Evolutionary conservation across 2,888 invertebrate genomes (phyloP).

Genomic region (Rhopalosiphum nymphaeae): DNA sequence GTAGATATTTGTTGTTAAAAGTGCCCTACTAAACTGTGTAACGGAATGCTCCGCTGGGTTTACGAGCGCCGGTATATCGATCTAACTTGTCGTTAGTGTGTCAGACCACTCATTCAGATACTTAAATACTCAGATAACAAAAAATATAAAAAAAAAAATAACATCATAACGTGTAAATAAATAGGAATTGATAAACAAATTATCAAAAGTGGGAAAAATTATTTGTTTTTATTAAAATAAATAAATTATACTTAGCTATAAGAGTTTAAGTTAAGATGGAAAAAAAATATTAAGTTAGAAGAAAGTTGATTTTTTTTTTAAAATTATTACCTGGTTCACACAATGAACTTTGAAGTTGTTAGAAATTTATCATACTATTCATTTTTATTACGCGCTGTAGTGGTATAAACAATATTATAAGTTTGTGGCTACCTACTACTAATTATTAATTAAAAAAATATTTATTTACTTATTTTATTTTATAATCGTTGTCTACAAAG

Average conservation of each 20-base stretch:
- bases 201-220: background rate
- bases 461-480: background rate
- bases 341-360: background rate
- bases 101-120: background rate
- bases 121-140: background rate
- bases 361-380: background rate
- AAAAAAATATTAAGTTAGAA: background rate
- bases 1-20: background rate
- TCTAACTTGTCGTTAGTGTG: conserved; percentile 1
- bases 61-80: background rate
- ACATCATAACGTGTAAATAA: background rate
- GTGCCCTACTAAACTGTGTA: background rate
- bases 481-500: background rate
- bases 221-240: background rate
- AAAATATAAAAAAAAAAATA: background rate
- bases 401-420: background rate
- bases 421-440: background rate
- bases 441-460: background rate
- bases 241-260: background rate
- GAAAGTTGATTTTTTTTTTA: background rate
- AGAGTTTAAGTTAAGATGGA: background rate
- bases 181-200: background rate
- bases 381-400: background rate
- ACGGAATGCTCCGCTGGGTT: background rate
- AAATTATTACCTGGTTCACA: background rate